Percentiles rank a stretch among this genome's conserved stretches.
Evolutionary conservation across 2,888 invertebrate species (phyloP).

Genomic region (Chrysopilus asiliformis): DNA sequence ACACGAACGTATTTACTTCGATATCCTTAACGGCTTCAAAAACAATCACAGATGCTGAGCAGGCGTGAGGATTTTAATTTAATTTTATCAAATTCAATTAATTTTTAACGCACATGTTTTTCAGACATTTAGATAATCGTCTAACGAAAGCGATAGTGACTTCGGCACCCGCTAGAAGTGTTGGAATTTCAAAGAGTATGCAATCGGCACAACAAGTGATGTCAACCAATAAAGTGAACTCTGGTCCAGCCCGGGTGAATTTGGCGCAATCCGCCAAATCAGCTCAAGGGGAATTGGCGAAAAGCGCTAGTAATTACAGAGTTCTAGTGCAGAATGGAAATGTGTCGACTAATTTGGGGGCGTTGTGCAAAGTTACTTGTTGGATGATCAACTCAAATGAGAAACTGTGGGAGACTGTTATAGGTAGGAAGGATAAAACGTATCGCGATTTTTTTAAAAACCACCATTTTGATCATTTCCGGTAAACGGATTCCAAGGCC

Average conservation of each 20-base stretch:
- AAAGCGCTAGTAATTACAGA: constrained; percentile 36
- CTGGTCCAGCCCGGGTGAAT: constrained; percentile 15
- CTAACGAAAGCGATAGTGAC: constrained; percentile 21
- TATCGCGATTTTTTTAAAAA: no score
- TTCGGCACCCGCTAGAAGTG: constrained; percentile 16
- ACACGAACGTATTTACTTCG: constrained; percentile 10
- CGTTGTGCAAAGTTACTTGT: constrained; percentile 43
- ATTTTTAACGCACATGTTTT: constrained; percentile 6
- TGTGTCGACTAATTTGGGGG: constrained; percentile 45
- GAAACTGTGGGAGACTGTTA: constrained; percentile 55
- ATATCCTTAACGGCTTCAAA: constrained; percentile 13
- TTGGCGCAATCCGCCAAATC: constrained; percentile 16
- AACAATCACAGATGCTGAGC: constrained; percentile 21
- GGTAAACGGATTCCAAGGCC: no score
- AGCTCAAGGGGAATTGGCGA: constrained; percentile 20
- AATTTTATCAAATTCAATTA: background rate
- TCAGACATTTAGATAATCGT: constrained; percentile 26
- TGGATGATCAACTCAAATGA: constrained; percentile 43
- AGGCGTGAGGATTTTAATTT: constrained; percentile 21
- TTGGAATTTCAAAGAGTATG: constrained; percentile 13
- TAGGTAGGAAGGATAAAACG: constrained; percentile 36
- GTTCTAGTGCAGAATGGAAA: constrained; percentile 38
- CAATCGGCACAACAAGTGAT: constrained; percentile 28
- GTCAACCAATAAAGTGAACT: constrained; percentile 19
- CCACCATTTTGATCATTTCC: no score